These are phyloP conservation scores for Aspidiotus destructor DNA, from an alignment of 2,888 invertebrate species.

Conservation along the genomic window DNA sequence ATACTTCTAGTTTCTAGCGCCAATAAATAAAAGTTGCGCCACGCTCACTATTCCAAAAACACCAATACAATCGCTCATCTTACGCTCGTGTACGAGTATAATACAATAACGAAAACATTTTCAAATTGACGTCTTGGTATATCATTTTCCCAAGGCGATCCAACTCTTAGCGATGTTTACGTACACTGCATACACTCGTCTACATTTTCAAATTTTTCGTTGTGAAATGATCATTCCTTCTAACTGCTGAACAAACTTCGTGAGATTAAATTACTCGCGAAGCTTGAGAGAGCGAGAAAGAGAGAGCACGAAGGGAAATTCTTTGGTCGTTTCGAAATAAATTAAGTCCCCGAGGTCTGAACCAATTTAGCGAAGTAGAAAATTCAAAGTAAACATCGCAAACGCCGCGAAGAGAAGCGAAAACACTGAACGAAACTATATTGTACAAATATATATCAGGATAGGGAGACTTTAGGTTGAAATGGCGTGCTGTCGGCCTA, in stretches of 20 bases:
- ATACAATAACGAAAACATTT: no score
- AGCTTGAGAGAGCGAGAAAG: slow-evolving; percentile 5
- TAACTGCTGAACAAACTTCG: slow-evolving; percentile 22
- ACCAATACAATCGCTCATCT: no score
- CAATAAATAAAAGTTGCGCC: no score
- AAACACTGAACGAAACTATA: no score
- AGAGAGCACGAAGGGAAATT: slow-evolving; percentile 13
- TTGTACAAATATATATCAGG: not conserved
- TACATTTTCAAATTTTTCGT: slow-evolving; percentile 23
- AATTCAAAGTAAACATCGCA: slow-evolving; percentile 25
- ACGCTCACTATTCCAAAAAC: no score
- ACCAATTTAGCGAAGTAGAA: slow-evolving; percentile 29
- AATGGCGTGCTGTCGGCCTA: not conserved
- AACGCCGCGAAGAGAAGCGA: slow-evolving; percentile 4
- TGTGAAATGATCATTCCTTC: slow-evolving; percentile 24
- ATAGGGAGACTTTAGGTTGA: not conserved
- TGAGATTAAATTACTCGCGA: slow-evolving; percentile 25
- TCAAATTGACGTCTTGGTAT: no score
- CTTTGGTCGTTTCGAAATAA: slow-evolving; percentile 27
- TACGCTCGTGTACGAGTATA: no score
- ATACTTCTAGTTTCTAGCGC: no score
- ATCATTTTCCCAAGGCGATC: no score
- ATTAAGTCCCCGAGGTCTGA: slow-evolving; percentile 30
- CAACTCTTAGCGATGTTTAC: no score
- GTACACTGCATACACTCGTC: not conserved